Evolutionary conservation across 2,113 vertebrate species (phyloP).

Genomic region (Acrocephalus kingi): DNA sequence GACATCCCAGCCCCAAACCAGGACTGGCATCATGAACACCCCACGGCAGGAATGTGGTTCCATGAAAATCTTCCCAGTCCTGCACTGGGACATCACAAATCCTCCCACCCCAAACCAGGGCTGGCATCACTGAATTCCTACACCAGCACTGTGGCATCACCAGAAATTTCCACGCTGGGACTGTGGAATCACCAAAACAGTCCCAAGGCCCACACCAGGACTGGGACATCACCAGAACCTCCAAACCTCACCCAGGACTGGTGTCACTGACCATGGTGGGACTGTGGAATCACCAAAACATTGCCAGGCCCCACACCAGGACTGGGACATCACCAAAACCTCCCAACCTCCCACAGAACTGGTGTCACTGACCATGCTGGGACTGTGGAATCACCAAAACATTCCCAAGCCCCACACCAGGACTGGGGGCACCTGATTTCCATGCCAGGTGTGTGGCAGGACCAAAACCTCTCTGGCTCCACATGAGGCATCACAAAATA

Average conservation of each 20-base stretch:
- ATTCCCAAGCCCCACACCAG: background rate
- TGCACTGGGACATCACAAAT: background rate
- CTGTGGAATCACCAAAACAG: background rate
- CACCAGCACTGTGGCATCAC: background rate
- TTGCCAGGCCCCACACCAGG: background rate
- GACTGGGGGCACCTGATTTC: accelerated
- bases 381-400: background rate
- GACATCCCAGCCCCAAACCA: background rate
- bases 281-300: background rate
- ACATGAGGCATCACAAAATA: accelerated
- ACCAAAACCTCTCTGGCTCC: background rate
- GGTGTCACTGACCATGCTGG: background rate
- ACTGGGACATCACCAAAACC: background rate
- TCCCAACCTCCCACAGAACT: background rate
- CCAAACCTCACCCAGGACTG: too few relatives aligned
- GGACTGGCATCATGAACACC: background rate
- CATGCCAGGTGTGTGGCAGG: background rate
- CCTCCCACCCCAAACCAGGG: background rate
- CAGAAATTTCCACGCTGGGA: background rate
- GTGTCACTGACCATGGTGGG: too few relatives aligned
- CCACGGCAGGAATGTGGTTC: accelerated
- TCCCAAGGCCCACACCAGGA: too few relatives aligned
- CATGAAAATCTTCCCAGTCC: background rate
- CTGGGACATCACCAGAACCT: background rate
- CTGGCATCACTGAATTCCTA: background rate